Evolutionary conservation across 2,113 vertebrate genomes (phyloP), one percentile per base, ranked within the genome.

Genomic region (Limanda limanda): DNA sequence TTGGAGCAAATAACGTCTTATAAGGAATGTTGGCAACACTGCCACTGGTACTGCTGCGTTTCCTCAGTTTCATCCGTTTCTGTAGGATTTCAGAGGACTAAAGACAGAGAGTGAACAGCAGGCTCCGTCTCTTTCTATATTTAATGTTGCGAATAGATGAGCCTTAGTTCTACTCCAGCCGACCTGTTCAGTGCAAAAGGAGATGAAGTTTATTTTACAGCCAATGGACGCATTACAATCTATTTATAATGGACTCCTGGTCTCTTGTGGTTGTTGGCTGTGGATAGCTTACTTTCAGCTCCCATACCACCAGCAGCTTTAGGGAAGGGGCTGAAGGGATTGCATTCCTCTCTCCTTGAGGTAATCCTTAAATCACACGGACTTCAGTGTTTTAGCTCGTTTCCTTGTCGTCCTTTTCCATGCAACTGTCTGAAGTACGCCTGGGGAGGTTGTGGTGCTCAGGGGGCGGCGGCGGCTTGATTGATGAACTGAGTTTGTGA

Each of bases 321-420:
- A 67, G 47, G 9, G 42, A 27, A 40, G 61, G 74, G n/a, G 12
- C 5, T 24, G n/a, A 71, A 54, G 17, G 68, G 60, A 23, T 51
- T 47, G 15, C 76, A 81, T 84, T 79, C 72, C 77, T 83, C 35
- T 40, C 35, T 74, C 11, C 81, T 62, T 78, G 40, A 56, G 61
- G 23, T 82, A 74, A 70, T 81, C 81, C 73, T 67, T 77, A 70
- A 83, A 80, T 76, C 65, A 80, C 10, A 11, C 55, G 12, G 58
- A 27, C 59, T 45, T 40, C 18, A 31, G 55, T 72, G 61, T 78
- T 82, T 61, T 79, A 63, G 12, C 65, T 73, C 8, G 15, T 57
- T 71, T 74, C 24, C 24, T 71, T 60, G 67, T 73, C 74, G 54
- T 86, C 65, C 59, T 79, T 66, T 64, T 76, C 25, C 23, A 11